phyloP scores from a whole-genome alignment of 92 coral and sea anemone genomes.

The Porites evermanni region DNA sequence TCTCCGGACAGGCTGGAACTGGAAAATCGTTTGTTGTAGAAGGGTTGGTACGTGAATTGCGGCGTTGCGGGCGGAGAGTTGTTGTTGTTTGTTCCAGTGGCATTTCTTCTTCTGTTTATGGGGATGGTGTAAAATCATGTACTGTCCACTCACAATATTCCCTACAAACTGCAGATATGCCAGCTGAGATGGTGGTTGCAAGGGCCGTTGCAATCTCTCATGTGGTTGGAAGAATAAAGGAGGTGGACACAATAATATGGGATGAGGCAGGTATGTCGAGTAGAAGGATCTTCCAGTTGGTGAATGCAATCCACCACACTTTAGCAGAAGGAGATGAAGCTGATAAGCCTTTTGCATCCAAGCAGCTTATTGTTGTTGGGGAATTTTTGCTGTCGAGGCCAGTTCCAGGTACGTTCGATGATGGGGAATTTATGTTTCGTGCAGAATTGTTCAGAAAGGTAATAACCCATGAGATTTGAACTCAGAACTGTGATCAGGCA shows the following conservation, averaged over 20 bases:
- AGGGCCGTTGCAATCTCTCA: neutral
- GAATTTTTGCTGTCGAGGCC: neutral
- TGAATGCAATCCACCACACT: neutral
- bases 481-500: constrained; percentile 25
- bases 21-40: neutral
- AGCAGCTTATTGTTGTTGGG: neutral
- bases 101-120: constrained; percentile 27
- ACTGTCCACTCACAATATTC: constrained; percentile 27
- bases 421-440: neutral
- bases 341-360: neutral
- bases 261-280: constrained; percentile 12
- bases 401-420: neutral
- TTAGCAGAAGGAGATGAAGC: neutral
- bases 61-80: neutral
- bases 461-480: constrained; percentile 37
- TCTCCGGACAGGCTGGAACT: constrained; percentile 1
- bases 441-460: neutral
- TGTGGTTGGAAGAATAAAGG: neutral
- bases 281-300: neutral
- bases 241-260: neutral
- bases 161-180: constrained; percentile 27
- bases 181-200: constrained; percentile 8
- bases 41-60: neutral
- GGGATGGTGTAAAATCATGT: neutral
- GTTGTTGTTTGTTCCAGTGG: constrained; percentile 16